Conservation (phyloP, 2,888 invertebrate species). For the Cotesia congregata region DNA sequence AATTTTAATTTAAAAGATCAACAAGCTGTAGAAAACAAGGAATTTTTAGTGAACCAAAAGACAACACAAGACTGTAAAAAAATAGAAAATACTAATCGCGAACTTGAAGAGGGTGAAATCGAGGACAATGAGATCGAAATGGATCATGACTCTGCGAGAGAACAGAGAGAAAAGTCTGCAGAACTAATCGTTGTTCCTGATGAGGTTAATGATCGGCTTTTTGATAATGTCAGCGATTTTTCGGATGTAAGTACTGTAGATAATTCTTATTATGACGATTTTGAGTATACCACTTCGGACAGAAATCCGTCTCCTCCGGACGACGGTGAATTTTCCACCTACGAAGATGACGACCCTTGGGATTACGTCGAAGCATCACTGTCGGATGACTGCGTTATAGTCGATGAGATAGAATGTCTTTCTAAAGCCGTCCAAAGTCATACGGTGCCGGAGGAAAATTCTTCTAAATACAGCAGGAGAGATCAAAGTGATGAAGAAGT, state of each 20-base stretch:
- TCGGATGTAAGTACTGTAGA: background rate
- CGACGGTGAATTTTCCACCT: background rate
- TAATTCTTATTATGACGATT: background rate
- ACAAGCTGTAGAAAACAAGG: no score
- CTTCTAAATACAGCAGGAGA: no score
- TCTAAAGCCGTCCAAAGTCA: no score
- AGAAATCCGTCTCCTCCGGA: background rate
- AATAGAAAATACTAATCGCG: background rate
- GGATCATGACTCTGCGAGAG: background rate
- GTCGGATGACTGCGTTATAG: background rate
- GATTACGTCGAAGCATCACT: background rate
- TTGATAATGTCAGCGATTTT: background rate
- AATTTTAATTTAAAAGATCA: no score
- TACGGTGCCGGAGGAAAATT: no score
- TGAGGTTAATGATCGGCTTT: background rate
- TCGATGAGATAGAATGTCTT: background rate
- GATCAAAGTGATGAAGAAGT: background rate
- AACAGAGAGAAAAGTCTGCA: background rate
- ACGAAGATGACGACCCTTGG: background rate
- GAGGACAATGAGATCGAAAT: background rate
- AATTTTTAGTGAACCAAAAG: no score
- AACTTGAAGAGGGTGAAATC: background rate
- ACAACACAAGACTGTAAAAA: no score
- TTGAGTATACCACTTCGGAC: background rate
- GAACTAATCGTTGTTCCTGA: background rate